These are phyloP conservation scores for Kradibia gibbosae DNA, from an alignment of 1,140 invertebrate genomes.

Conservation along the genomic window DNA sequence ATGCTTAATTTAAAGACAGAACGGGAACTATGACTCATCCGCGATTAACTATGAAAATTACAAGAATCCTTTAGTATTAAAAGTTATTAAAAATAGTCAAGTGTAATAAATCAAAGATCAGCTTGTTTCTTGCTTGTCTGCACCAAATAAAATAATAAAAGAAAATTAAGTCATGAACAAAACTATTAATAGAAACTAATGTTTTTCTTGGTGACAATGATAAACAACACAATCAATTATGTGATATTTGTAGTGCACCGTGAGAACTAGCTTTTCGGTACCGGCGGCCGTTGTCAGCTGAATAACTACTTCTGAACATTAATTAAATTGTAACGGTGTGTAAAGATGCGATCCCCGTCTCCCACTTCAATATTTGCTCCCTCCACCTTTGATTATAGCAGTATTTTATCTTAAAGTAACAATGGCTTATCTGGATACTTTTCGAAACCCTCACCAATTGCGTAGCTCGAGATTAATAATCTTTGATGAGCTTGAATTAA, in stretches of 20 bases:
- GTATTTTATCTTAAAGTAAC: background rate
- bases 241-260: conserved; percentile 77
- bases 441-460: background rate
- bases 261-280: conserved; percentile 74
- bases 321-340: conserved; percentile 57
- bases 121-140: too few relatives aligned
- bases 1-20: too few relatives aligned
- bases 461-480: background rate
- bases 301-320: conserved; percentile 78
- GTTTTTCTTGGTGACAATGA: conserved; percentile 74
- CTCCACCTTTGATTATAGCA: background rate
- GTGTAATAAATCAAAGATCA: too few relatives aligned
- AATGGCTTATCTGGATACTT: background rate
- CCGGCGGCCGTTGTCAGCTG: conserved; percentile 75
- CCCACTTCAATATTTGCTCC: background rate
- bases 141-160: too few relatives aligned
- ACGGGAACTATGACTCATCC: too few relatives aligned
- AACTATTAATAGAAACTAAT: conserved; percentile 64
- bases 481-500: too few relatives aligned
- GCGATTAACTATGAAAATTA: too few relatives aligned
- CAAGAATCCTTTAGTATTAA: too few relatives aligned
- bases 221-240: conserved; percentile 75
- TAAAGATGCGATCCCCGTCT: background rate
- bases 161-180: too few relatives aligned
- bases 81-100: too few relatives aligned